Conservation (phyloP, 2,888 invertebrate genomes). For the Ashinkailepas kermadecensis region DNA sequence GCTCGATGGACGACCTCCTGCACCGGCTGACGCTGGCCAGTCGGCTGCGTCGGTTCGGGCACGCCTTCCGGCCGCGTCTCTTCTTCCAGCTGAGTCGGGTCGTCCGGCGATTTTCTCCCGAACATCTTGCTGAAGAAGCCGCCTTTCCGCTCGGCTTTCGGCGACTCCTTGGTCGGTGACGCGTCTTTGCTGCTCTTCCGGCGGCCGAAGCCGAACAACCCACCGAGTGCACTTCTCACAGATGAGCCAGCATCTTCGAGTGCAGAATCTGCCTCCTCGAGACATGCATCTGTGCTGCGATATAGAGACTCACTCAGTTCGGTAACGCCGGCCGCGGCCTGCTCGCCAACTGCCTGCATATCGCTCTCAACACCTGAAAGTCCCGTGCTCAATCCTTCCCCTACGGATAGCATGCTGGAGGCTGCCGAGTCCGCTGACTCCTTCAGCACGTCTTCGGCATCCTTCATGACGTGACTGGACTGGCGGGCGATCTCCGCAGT, state of each 20-base stretch:
- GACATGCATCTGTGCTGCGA: not conserved
- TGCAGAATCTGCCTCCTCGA: not conserved
- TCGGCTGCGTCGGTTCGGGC: too few relatives aligned
- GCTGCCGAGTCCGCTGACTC: not conserved
- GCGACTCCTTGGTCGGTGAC: not conserved
- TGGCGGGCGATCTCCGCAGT: too few relatives aligned
- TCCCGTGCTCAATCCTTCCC: not conserved
- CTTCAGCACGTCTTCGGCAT: not conserved
- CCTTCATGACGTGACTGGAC: not conserved
- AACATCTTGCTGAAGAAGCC: conserved; percentile 18
- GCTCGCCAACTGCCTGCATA: not conserved
- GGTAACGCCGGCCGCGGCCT: not conserved
- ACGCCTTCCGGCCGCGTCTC: not conserved
- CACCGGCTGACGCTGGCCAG: not conserved
- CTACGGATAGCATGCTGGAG: not conserved
- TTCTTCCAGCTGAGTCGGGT: not conserved
- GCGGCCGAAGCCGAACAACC: not conserved
- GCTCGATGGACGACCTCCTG: not conserved
- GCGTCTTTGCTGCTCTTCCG: not conserved
- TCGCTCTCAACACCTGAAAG: not conserved
- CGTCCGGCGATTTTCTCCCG: not conserved
- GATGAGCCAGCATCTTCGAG: not conserved
- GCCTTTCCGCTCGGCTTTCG: not conserved
- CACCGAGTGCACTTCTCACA: not conserved
- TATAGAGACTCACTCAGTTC: not conserved